Conservation (phyloP, 2,113 vertebrate species). For the Platichthys stellatus region DNA sequence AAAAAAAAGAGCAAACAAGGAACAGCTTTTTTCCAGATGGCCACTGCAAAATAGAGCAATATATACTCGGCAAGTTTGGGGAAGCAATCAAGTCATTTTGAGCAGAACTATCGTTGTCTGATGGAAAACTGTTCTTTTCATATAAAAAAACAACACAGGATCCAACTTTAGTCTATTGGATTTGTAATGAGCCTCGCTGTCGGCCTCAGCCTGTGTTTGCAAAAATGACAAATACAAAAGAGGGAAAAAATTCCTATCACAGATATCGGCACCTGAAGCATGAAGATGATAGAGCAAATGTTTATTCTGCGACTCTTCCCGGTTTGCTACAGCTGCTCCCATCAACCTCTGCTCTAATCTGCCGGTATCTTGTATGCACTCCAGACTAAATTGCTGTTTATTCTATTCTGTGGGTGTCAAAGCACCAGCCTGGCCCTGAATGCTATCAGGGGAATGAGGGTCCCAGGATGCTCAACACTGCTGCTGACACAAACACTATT, state of each 20-base stretch:
- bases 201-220: constrained; percentile 51
- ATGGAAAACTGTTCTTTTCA: constrained; percentile 37
- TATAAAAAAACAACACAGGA: constrained; percentile 25
- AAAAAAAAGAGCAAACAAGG: constrained; percentile 49
- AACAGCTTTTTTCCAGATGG: constrained; percentile 71
- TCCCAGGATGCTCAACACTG: constrained; percentile 70
- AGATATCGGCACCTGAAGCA: constrained; percentile 53
- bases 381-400: constrained; percentile 80
- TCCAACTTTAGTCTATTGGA: constrained; percentile 42
- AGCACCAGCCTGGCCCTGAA: constrained; percentile 60
- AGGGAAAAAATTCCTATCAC: constrained; percentile 60
- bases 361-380: constrained; percentile 74
- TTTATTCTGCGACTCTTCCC: constrained; percentile 74
- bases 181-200: constrained; percentile 49
- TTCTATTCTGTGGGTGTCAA: constrained; percentile 74
- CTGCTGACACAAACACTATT: constrained; percentile 80
- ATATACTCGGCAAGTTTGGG: constrained; percentile 38
- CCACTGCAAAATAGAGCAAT: constrained; percentile 45
- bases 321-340: constrained; percentile 64
- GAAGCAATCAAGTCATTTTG: constrained; percentile 46
- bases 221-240: constrained; percentile 65
- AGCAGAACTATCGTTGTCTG: constrained; percentile 47
- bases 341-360: constrained; percentile 75
- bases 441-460: constrained; percentile 74
- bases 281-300: constrained; percentile 64